These are phyloP conservation scores for Vanessa atalanta DNA, from an alignment of 1,140 invertebrate species.

Conservation along the genomic window DNA sequence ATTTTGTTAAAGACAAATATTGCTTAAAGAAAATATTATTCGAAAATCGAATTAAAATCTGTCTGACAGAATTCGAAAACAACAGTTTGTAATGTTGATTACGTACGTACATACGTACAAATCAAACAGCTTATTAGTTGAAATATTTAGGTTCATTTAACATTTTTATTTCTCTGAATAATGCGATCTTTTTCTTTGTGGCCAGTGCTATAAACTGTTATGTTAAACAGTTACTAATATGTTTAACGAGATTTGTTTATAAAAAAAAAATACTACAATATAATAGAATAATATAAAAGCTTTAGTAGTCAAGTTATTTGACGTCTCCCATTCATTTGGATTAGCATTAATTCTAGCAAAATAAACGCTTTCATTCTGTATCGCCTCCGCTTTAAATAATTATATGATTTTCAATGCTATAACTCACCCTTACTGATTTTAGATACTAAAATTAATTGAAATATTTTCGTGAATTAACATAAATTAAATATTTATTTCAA, in stretches of 20 bases:
- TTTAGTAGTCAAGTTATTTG: not conserved
- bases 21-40: too few relatives aligned
- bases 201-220: too few relatives aligned
- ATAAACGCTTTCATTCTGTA: not conserved
- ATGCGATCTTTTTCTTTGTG: not conserved
- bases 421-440: not conserved
- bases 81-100: too few relatives aligned
- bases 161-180: too few relatives aligned
- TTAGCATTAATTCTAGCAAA: not conserved
- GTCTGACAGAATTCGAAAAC: too few relatives aligned
- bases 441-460: slow-evolving; percentile 4
- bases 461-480: not conserved
- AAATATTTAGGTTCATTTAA: too few relatives aligned
- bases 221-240: not conserved
- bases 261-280: not conserved
- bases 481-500: too few relatives aligned
- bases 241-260: not conserved
- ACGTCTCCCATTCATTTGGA: not conserved
- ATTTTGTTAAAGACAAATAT: too few relatives aligned
- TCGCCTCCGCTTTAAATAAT: not conserved
- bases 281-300: not conserved
- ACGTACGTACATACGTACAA: too few relatives aligned
- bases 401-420: not conserved
- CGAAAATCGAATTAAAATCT: too few relatives aligned
- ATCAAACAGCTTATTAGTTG: too few relatives aligned